phyloP scores from a whole-genome alignment of 1,140 invertebrate genomes.

The Leptinotarsa texana region DNA sequence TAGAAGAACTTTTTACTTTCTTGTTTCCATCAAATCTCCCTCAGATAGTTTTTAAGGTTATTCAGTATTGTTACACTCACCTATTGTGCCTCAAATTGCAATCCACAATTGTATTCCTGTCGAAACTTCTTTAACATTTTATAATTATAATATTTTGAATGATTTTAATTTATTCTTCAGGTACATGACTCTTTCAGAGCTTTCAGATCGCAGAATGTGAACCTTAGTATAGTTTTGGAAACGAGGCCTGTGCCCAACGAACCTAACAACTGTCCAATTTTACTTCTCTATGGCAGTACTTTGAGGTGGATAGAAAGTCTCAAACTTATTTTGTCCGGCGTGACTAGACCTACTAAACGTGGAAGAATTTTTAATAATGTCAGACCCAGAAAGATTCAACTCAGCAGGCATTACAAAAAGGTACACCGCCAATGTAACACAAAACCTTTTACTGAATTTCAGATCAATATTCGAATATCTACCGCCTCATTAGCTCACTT shows the following conservation, averaged over 20 bases:
- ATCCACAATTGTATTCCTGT: too few species aligned
- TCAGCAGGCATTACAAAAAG: conserved; percentile 92
- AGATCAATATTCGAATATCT: too few species aligned
- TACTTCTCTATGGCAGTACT: conserved; percentile 89
- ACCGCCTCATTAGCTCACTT: too few species aligned
- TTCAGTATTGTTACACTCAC: too few species aligned
- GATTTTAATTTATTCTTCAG: conserved; percentile 36
- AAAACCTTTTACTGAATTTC: too few species aligned
- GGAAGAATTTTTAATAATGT: conserved; percentile 86
- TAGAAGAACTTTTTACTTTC: too few species aligned
- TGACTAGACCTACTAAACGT: conserved; percentile 89
- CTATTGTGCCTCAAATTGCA: too few species aligned
- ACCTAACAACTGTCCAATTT: conserved; percentile 69
- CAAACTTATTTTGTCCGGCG: conserved; percentile 93
- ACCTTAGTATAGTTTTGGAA: conserved; percentile 86
- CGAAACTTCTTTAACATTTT: too few species aligned
- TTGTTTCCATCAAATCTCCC: too few species aligned
- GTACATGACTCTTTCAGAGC: conserved; percentile 86
- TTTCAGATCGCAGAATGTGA: conserved; percentile 92
- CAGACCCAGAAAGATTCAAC: conserved; percentile 81
- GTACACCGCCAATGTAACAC: conserved; percentile 53
- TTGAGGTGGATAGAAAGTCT: conserved; percentile 94
- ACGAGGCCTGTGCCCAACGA: conserved; percentile 70
- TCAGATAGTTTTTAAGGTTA: too few species aligned
- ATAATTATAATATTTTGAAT: background rate